Base-by-base conservation (phyloP, 2,113 vertebrate genomes). In the Psephotus haematonotus region DNA sequence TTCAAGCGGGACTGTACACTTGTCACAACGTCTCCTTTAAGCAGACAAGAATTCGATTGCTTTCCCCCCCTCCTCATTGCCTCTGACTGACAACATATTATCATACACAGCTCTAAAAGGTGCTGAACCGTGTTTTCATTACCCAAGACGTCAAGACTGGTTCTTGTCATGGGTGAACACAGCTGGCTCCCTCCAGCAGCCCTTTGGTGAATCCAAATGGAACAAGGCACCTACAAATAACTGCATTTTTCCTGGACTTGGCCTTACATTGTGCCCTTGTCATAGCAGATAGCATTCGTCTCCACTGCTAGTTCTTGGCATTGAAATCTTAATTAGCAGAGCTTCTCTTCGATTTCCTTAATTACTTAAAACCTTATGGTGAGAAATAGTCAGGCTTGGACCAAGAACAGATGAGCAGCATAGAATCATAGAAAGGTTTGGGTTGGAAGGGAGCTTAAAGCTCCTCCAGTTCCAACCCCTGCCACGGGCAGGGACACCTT, bases 81-180 rank as follows among this genome's bases (percentile, higher is more conserved):
- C 82, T 82, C 95, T 88, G 94, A 96, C 23, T 97, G 98, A 97
- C 97, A 97, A 80, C 69, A 6, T 31, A 94, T 97, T 97, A 98
- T 97, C 97, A 96, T 71, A 57, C 78, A 5, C 82, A 25, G 89
- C 92, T 92, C 95, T 33, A 67, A 85, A 64, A 98, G 97, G 97
- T 97, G 97, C 95, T 97, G 98, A 97, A 97, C 95, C 28, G 63
- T 93, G 91, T 98, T 97, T 97, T 95, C 98, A 98, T 98, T 98
- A 97, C 69, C 96, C 93, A 43, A 70, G 90, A 94, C 20, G 97
- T 98, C 98, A 98, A 86, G 94, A 78, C 11, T 65, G 19, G 37
- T 98, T 98, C 97, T 86, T 94, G 96, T 98, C 98, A 98, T 49
- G 2, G 37, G 90, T 5, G 46, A 95, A 91, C 96, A 72, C 91